Conservation (phyloP, 2,888 invertebrate species). For the Agrilus biguttatus region DNA sequence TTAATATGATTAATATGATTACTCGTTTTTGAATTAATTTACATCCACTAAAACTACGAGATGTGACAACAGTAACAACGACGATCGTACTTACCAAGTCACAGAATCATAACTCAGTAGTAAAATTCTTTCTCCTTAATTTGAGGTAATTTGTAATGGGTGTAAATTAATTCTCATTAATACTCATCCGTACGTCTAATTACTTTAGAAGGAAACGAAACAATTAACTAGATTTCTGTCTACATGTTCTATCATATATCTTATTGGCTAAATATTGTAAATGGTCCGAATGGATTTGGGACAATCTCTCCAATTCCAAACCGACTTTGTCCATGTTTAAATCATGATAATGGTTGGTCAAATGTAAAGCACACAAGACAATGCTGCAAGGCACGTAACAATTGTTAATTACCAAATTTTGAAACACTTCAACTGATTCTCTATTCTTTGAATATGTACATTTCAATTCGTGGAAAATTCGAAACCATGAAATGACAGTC, state of each 20-base stretch:
- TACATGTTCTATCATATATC: constrained; percentile 7
- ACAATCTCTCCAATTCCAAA: constrained; percentile 15
- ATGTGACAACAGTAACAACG: too few relatives aligned
- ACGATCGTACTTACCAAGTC: too few relatives aligned
- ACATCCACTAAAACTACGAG: too few relatives aligned
- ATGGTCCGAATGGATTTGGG: constrained; percentile 20
- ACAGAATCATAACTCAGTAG: too few relatives aligned
- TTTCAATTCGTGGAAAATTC: constrained; percentile 18
- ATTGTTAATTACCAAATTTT: constrained; percentile 16
- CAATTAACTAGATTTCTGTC: too few relatives aligned
- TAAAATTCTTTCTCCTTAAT: too few relatives aligned
- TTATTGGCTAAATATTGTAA: constrained; percentile 15
- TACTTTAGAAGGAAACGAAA: too few relatives aligned
- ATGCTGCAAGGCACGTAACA: constrained; percentile 22
- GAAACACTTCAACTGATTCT: constrained; percentile 16
- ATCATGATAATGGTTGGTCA: constrained; percentile 17
- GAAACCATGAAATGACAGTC: constrained; percentile 15
- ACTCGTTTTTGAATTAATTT: too few relatives aligned
- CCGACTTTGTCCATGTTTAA: constrained; percentile 13
- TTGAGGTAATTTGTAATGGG: too few relatives aligned
- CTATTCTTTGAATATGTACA: constrained; percentile 15
- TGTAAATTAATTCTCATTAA: too few relatives aligned
- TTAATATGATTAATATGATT: too few relatives aligned
- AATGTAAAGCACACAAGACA: constrained; percentile 16
- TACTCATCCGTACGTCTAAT: too few relatives aligned